phyloP scores from a whole-genome alignment of 2,888 invertebrate genomes.

The Aleiodes alternator region DNA sequence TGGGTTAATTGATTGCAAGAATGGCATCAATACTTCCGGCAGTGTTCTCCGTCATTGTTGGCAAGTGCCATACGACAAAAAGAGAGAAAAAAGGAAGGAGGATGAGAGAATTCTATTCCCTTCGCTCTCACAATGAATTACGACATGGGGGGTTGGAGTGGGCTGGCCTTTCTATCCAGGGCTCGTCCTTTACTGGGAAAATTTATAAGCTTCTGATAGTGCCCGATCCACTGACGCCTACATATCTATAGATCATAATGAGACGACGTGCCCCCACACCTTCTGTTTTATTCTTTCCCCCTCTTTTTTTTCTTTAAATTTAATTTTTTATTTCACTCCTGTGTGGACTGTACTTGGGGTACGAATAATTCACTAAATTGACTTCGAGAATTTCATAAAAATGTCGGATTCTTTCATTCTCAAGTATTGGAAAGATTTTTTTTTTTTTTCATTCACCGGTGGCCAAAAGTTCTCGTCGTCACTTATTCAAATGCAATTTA shows the following conservation, averaged over 20 bases:
- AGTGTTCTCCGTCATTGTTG: not conserved
- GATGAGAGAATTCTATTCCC: slow-evolving; percentile 13
- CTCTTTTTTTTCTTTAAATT: not conserved
- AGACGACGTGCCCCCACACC: slow-evolving; percentile 6
- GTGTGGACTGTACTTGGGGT: not conserved
- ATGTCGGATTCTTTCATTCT: not conserved
- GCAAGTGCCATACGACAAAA: not conserved
- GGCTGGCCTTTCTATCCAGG: slow-evolving; percentile 14
- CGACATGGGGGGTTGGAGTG: not conserved
- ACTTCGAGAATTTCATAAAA: slow-evolving; percentile 27
- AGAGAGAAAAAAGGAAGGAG: not conserved
- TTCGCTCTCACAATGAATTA: slow-evolving; percentile 28
- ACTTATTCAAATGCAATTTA: not conserved
- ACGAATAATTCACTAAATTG: slow-evolving; percentile 10
- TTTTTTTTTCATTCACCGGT: not conserved
- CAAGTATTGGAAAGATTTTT: not conserved
- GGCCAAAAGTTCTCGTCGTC: slow-evolving; percentile 1
- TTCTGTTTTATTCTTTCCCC: not conserved
- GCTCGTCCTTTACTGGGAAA: not conserved
- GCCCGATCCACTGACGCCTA: slow-evolving; percentile 27
- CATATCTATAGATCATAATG: slow-evolving; percentile 39
- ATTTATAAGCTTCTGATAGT: slow-evolving; percentile 37
- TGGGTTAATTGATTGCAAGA: slow-evolving; percentile 2
- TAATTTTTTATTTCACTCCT: not conserved
- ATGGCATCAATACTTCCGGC: slow-evolving; percentile 13